Evolutionary conservation across 2,888 invertebrate species (phyloP).

Genomic region (Drosophila greeni): DNA sequence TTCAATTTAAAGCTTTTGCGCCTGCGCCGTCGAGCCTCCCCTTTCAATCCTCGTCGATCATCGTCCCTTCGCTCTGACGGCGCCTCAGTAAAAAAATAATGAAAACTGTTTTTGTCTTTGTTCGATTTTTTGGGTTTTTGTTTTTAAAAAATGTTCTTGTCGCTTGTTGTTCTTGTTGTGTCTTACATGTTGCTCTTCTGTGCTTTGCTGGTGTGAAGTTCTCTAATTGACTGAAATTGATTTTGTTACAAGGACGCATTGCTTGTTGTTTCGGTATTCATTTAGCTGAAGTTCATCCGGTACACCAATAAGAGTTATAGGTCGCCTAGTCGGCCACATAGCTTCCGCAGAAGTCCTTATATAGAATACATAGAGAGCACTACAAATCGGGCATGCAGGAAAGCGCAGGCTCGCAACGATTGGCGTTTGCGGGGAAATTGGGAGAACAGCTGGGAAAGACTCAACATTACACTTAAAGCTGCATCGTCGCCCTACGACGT

Average conservation of each 20-base stretch:
- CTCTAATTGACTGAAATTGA: constrained; percentile 78
- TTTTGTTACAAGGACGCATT: constrained; percentile 77
- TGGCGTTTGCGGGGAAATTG: constrained; percentile 61
- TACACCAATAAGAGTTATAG: constrained; percentile 36
- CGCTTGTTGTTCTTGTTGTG: constrained; percentile 50
- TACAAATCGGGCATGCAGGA: constrained; percentile 48
- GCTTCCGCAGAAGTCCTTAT: constrained; percentile 19
- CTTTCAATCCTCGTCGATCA: not conserved
- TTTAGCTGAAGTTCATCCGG: constrained; percentile 47
- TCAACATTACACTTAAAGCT: constrained; percentile 70
- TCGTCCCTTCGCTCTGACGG: constrained; percentile 39
- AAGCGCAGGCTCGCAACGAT: constrained; percentile 58
- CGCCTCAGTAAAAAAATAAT: constrained; percentile 71
- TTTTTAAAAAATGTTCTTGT: constrained; percentile 41
- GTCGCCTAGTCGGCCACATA: constrained; percentile 17
- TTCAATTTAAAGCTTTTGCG: constrained; percentile 74
- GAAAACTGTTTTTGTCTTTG: constrained; percentile 54
- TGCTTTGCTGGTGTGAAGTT: constrained; percentile 58
- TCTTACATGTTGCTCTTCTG: constrained; percentile 56
- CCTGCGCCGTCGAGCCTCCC: constrained; percentile 54
- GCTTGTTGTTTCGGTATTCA: constrained; percentile 43
- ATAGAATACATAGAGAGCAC: constrained; percentile 53
- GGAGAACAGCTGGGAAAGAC: constrained; percentile 60
- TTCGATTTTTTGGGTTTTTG: constrained; percentile 26
- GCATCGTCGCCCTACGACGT: constrained; percentile 41